Base-by-base conservation (phyloP, 2,113 vertebrate genomes). In the Acrocephalus kingi region DNA sequence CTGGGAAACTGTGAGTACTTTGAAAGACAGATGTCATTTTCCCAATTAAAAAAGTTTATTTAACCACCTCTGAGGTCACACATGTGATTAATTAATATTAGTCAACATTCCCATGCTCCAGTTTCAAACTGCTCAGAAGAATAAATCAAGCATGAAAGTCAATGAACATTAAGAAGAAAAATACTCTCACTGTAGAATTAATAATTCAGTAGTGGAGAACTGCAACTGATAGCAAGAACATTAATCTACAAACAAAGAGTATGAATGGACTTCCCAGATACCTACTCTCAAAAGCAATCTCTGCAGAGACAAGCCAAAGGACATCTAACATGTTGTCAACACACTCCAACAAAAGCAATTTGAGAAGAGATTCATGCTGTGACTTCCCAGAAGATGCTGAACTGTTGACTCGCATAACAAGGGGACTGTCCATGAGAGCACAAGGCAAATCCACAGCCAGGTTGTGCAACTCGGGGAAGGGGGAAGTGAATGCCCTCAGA, bases 171-270 rank as follows among this genome's bases (percentile, higher is more conserved):
- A 78, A 55, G 51, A 58, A 91, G 19, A 31, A 91, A 73, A 87
- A 86, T 84, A 62, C 8, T 46, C 22, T 81, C 52, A 19, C 72
- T 68, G 79, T 4, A 8, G 49, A 92, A 83, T 92, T 86, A 92
- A 68, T 84, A 93, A 94, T 95, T 94, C 72, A 92, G 48, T 58
- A 94, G 79, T 33, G 22, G 39, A 81, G 64, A 86, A 92, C 61
- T 84, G 61, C 76, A 88, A 61, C 2, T 81, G 88, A 88, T 52
- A 92, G 85, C 56, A 91, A 85, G 63, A 96, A 73, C 58, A 52
- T 90, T 71, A 84, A 93, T 55, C 39, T 81, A 72, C 48, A 87
- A n/a, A 66, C 49, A 48, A 55, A 72, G 67, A 63, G 61, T 10
- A 52, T 21, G 16, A 88, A 73, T 20, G 54, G 85, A 90, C 77